A percentile compares a stretch with the other conserved stretches of the same genome.
These are phyloP conservation scores for Spisula subtruncata DNA, from an alignment of 2,888 invertebrate species.

Conservation along the genomic window DNA sequence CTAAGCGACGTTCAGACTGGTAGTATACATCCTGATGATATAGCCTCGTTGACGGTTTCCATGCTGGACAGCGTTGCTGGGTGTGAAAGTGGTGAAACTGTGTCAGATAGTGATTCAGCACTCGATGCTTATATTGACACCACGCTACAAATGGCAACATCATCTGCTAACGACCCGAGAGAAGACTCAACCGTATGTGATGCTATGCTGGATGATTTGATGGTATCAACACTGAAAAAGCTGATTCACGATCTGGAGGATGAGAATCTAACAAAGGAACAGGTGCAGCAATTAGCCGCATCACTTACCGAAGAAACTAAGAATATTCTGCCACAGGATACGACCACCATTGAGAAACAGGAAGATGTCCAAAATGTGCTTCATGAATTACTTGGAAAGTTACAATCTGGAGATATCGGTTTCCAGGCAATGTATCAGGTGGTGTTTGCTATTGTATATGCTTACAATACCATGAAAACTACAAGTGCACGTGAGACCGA, in stretches of 20 bases:
- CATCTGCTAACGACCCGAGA: conserved; percentile 54
- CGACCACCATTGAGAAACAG: conserved; percentile 30
- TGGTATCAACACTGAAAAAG: conserved; percentile 70
- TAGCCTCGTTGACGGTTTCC: conserved; percentile 73
- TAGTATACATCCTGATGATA: conserved; percentile 67
- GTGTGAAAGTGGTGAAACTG: conserved; percentile 27
- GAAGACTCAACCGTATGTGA: conserved; percentile 73
- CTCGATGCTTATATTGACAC: conserved; percentile 71
- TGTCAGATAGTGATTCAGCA: conserved; percentile 56
- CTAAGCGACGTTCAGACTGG: conserved; percentile 72
- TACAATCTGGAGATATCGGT: conserved; percentile 60
- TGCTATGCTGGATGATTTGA: conserved; percentile 73
- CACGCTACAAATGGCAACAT: conserved; percentile 64
- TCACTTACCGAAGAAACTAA: conserved; percentile 65
- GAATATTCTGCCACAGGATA: conserved; percentile 15
- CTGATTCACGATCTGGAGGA: conserved; percentile 72
- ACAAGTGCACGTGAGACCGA: conserved; percentile 47
- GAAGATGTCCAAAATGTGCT: conserved; percentile 55
- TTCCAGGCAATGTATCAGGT: conserved; percentile 62
- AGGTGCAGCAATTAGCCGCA: conserved; percentile 66
- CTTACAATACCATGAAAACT: conserved; percentile 65
- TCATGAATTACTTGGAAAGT: conserved; percentile 43
- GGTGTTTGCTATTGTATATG: conserved; percentile 68
- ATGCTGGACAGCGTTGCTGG: conserved; percentile 57
- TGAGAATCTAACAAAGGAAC: conserved; percentile 67